A percentile compares a stretch with the other conserved stretches of the same genome.
Conservation (phyloP, 1,140 invertebrate species). For the Drosophila sp. region DNA sequence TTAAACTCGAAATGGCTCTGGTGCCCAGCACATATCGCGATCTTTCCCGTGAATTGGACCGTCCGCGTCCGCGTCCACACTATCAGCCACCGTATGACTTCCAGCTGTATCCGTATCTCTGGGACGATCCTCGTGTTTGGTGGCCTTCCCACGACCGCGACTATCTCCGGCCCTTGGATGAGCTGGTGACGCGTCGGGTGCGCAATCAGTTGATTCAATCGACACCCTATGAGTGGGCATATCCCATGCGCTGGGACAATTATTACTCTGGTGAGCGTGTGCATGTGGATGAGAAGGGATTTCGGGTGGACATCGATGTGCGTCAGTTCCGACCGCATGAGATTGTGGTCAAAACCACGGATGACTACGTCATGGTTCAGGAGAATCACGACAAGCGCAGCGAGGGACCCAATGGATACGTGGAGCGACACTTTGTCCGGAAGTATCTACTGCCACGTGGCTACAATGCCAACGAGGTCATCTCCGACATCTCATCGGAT, state of each 20-base stretch:
- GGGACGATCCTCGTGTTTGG: slow-evolving; percentile 75
- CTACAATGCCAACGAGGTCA: slow-evolving; percentile 88
- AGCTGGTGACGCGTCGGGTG: slow-evolving; percentile 74
- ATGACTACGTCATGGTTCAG: slow-evolving; percentile 91
- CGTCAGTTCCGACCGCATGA: slow-evolving; percentile 94
- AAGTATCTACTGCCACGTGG: slow-evolving; percentile 87
- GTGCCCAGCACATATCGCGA: slow-evolving; percentile 76
- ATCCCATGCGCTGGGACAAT: slow-evolving; percentile 80
- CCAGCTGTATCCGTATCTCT: slow-evolving; percentile 74
- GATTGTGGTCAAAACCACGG: slow-evolving; percentile 93
- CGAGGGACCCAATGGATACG: slow-evolving; percentile 90
- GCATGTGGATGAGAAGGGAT: slow-evolving; percentile 89
- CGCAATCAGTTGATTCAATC: slow-evolving; percentile 78
- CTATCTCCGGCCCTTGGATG: slow-evolving; percentile 67
- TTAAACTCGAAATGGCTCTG: slow-evolving; percentile 66
- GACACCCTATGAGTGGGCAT: slow-evolving; percentile 65
- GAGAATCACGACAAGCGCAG: slow-evolving; percentile 93
- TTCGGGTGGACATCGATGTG: slow-evolving; percentile 92
- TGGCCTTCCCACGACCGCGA: slow-evolving; percentile 62
- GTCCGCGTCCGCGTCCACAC: slow-evolving; percentile 57
- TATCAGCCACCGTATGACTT: slow-evolving; percentile 75
- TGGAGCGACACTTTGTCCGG: slow-evolving; percentile 91
- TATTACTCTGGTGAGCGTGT: slow-evolving; percentile 86
- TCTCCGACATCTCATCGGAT: slow-evolving; percentile 90
- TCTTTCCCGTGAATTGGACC: slow-evolving; percentile 73